Evolutionary conservation across 2,888 invertebrate genomes (phyloP).

Genomic region (Norana najaformis): DNA sequence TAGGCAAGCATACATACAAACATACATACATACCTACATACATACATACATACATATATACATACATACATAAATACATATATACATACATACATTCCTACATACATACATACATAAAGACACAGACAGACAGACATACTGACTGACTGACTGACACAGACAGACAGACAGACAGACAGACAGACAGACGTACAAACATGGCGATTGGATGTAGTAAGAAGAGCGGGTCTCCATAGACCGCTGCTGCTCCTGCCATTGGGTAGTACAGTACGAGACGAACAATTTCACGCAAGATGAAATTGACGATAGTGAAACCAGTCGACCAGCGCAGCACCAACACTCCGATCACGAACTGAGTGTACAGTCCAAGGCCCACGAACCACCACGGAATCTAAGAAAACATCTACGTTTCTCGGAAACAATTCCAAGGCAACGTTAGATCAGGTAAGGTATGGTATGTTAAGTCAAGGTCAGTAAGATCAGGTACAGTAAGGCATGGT

Average conservation of each 20-base stretch:
- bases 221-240: constrained; percentile 38
- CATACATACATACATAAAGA: too few relatives aligned
- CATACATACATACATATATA: too few relatives aligned
- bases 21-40: too few relatives aligned
- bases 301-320: constrained; percentile 37
- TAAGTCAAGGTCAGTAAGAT: too few relatives aligned
- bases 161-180: background rate
- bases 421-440: background rate
- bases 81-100: too few relatives aligned
- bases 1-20: too few relatives aligned
- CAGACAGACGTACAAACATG: constrained; percentile 28
- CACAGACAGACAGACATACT: background rate
- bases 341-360: constrained; percentile 37
- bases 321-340: constrained; percentile 35
- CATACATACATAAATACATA: too few relatives aligned
- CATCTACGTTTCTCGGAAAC: background rate
- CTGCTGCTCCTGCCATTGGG: constrained; percentile 37
- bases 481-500: too few relatives aligned
- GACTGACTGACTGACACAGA: too few relatives aligned
- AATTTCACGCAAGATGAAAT: constrained; percentile 35
- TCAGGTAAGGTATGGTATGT: too few relatives aligned
- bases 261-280: constrained; percentile 32
- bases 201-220: constrained; percentile 38
- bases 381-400: constrained; percentile 35
- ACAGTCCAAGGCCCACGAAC: constrained; percentile 36